Base-by-base conservation (phyloP, 2,797 vertebrate genomes). In the Rhynchonycteris naso region DNA sequence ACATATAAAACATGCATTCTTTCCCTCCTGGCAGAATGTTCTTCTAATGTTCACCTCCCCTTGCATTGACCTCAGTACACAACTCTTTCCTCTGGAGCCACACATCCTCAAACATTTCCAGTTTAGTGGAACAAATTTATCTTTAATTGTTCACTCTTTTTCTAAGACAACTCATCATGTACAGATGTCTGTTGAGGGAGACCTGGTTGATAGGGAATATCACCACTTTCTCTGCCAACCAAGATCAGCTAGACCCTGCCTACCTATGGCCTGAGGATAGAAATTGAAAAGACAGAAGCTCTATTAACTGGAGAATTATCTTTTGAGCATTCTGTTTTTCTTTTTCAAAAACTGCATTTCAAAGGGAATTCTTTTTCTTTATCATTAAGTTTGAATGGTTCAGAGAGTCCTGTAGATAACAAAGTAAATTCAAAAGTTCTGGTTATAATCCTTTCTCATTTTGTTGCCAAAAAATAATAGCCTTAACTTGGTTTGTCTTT, bases 361-460 rank as follows among this genome's bases (percentile, higher is more conserved):
- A 38, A 54, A 91, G 35, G 35, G 7, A 54, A 21, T 65, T 88
- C 4, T 47, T 90, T 92, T 71, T 72, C 33, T 75, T 79, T 72
- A 68, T 80, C 10, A 43, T 85, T 91, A 85, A 84, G 38, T 26
- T 71, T 69, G 12, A 92, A 11, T 65, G 26, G 8, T 78, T 87
- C 43, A 61, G 19, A 2, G 28, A 72, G 21, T 72, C 56, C 54
- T 93, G 15, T 30, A 72, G 30, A 75, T 74, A 16, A 84, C 43
- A 93, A 94, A 81, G 52, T 75, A 94, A 65, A 61, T 21, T 59
- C 33, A 74, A 28, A 82, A 80, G 18, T 69, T 90, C 59, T 83
- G 56, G 7, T 88, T 92, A 38, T 74, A 92, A 58, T 72, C 47
- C n/a, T 74, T 72, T 35, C 13, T 83, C 15, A 56, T 80, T 74